A percentile compares a stretch with the other conserved stretches of the same genome.
Conservation (phyloP, 2,113 vertebrate genomes). For the Sylvietta virens region DNA sequence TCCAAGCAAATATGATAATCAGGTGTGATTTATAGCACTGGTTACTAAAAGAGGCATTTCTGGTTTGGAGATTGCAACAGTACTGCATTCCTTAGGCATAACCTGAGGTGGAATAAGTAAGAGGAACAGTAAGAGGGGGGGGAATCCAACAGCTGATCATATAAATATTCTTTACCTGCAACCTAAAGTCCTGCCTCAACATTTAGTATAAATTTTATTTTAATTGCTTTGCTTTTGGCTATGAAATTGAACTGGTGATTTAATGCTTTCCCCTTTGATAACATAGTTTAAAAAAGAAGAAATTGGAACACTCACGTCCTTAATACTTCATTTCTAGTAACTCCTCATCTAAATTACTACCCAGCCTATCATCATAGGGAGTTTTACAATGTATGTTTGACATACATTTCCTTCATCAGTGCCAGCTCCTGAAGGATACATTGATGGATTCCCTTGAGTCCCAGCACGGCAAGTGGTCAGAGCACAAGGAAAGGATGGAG, state of each 20-base stretch:
- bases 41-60: constrained; percentile 31
- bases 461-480: background rate
- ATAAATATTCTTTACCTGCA: background rate
- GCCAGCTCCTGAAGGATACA: background rate
- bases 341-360: background rate
- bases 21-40: constrained; percentile 30
- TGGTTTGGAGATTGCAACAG: background rate
- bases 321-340: background rate
- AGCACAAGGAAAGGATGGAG: background rate
- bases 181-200: background rate
- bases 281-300: background rate
- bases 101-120: background rate
- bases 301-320: background rate
- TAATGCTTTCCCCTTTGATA: background rate
- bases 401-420: background rate
- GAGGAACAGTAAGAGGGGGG: background rate
- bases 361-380: background rate
- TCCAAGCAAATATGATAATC: background rate
- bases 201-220: constrained; percentile 25
- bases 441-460: background rate
- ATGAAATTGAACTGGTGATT: constrained; percentile 15
- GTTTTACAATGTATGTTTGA: background rate
- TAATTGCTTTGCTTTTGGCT: constrained; percentile 56
- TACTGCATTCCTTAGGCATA: background rate
- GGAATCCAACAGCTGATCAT: background rate